Base-by-base conservation (phyloP, 2,797 vertebrate species). In the Tapera naevia region DNA sequence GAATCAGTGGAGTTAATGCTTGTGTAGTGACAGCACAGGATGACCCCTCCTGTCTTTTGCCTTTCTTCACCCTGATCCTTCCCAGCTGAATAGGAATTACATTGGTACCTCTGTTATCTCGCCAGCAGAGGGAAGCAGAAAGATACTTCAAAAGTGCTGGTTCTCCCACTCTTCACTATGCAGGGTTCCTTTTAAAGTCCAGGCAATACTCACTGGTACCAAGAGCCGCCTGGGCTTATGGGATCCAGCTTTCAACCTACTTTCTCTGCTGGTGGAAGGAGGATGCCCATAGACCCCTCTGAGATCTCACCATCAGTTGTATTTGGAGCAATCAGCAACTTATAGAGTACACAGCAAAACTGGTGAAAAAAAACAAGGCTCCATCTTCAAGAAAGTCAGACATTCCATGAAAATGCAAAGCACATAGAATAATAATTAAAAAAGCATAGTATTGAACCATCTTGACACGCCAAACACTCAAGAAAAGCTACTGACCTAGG, bases 81-180 rank as follows among this genome's bases (percentile, higher is more conserved):
- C 32, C 30, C 35, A 0, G 41, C 0, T 18, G 32, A 25, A 35
- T 16, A 2, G 79, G 66, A 33, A 7, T 45, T 3, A 3, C 37
- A 1, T 9, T 5, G 69, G 35, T 35, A 19, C 45, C 2, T 46
- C 61, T 43, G 24, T 5, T 37, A 5, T n/a, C 11, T 28, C 60
- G 9, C 96, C 97, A 71, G 91, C 86, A 97, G 97, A 91, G 92
- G 97, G 96, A 80, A 91, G 94, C 91, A 97, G 70, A 84, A 69
- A 79, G 85, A 78, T 85, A 10, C 13, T 70, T 12, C 66, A 16
- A 18, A 35, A 4, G 1, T 10, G 0, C 17, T 4, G 18, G 4
- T 46, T 19, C 41, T n/a, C 53, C 57, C 80, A 22, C 45, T 43
- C 48, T 8, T 60, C 30, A 4, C 61, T 22, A 27, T 4, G 27